Percentiles rank a stretch among this genome's conserved stretches.
phyloP scores from a whole-genome alignment of 2,797 vertebrate genomes.

The Spheniscus humboldti region DNA sequence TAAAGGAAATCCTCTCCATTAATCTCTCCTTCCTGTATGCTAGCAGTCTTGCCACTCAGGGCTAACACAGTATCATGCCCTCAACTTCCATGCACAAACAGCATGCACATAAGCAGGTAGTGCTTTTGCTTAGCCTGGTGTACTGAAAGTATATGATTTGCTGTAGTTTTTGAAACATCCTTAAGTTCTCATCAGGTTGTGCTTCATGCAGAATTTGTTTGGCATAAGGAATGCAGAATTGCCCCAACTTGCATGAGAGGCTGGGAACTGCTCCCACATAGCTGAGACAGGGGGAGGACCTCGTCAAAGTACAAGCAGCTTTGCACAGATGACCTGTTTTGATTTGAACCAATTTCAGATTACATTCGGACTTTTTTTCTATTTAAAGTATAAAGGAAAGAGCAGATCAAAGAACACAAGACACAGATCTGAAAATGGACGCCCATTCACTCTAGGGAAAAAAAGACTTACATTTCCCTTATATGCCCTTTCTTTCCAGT shows the following conservation, averaged over 20 bases:
- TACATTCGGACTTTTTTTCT: not conserved
- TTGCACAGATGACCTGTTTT: not conserved
- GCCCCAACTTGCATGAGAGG: not conserved
- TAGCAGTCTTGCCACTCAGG: not conserved
- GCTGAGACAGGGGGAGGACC: not conserved
- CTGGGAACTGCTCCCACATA: not conserved
- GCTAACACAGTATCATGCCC: not conserved
- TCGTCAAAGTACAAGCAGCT: not conserved
- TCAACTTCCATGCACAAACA: not conserved
- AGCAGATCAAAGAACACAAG: not conserved
- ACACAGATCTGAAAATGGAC: not conserved
- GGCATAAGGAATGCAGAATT: conserved; percentile 9
- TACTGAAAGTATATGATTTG: not conserved
- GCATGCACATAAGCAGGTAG: not conserved
- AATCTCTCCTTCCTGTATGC: not conserved
- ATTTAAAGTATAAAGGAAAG: not conserved
- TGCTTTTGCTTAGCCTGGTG: not conserved
- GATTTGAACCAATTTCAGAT: not conserved
- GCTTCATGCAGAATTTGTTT: not conserved
- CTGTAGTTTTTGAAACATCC: not conserved
- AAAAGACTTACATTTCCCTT: not conserved
- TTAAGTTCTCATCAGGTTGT: not conserved
- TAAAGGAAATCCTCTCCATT: not conserved
- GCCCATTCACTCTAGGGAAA: not conserved
- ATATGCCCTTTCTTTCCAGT: not conserved